Conservation (phyloP, 2,888 invertebrate genomes). For the Hydrotaea diabolus region DNA sequence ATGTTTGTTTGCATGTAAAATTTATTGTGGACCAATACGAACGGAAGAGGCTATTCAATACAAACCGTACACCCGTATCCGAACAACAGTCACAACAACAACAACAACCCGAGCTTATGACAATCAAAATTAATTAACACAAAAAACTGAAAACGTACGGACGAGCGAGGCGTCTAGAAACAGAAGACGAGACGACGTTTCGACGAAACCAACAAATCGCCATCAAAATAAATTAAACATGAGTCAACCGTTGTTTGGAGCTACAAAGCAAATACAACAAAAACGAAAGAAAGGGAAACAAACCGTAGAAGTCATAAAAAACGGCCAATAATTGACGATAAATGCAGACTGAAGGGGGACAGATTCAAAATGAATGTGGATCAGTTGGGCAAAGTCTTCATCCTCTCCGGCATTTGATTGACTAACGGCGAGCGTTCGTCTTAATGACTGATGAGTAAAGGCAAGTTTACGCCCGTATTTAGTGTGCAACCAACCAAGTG, state of each 20-base stretch:
- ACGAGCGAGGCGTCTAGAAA: neutral
- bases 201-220: neutral
- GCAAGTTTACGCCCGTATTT: neutral
- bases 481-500: neutral
- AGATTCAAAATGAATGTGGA: slow-evolving; percentile 1
- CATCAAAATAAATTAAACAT: slow-evolving; percentile 39
- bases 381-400: neutral
- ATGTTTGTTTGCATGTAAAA: slow-evolving; percentile 59
- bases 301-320: neutral
- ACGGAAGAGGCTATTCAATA: neutral
- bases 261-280: no score
- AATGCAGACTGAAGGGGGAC: neutral
- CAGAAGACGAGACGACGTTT: neutral
- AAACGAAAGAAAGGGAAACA: slow-evolving; percentile 1
- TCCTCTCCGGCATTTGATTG: neutral
- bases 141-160: neutral
- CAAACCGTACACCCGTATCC: slow-evolving; percentile 33
- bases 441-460: neutral
- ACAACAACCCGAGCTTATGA: neutral
- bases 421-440: neutral
- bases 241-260: slow-evolving; percentile 25
- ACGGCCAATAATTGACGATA: slow-evolving; percentile 19
- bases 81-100: neutral
- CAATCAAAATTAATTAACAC: slow-evolving; percentile 62
- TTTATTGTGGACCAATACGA: slow-evolving; percentile 34